Base-by-base conservation (phyloP, 2,888 invertebrate genomes). In the Stomorhina lunata region DNA sequence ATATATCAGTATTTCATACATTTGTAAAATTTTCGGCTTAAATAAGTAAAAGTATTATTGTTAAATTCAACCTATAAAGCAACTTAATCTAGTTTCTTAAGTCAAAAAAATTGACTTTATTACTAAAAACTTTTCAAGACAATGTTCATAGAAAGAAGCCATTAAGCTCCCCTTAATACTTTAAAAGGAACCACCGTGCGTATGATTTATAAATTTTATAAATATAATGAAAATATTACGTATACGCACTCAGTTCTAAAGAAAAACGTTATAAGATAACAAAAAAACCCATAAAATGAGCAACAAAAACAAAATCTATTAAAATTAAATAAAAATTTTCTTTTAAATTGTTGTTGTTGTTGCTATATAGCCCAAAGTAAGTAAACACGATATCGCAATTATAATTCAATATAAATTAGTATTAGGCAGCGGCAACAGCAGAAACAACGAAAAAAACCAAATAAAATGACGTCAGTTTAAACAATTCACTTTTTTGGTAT, bases 401-500 rank as follows among this genome's bases (percentile, higher is more conserved):
- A 43, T 29, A 61, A 55, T 76, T 76, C 57, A 48, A 57, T 22
- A 75, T 65, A 22, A 80, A 32, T 78, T 43, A 40, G 57, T 45
- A n/a, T n/a, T n/a, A n/a, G 50, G 20, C 48, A 32, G 25, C 34
- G n/a, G n/a, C n/a, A n/a, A n/a, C n/a, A n/a, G n/a, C n/a, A n/a
- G n/a, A n/a, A n/a, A n/a, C n/a, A n/a, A n/a, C n/a, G 4, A 12
- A n/a, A 15, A 32, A 63, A 7, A 12, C 10, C 20, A 45, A 9
- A 57, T 68, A 66, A 71, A 68, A 69, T 78, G 78, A 75, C 69
- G 81, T 75, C 78, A 82, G 43, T 50, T 79, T 69, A 15, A 50
- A 66, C 43, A 72, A 61, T 72, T 61, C 50, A 55, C 50, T 37
- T 40, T 50, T 68, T 48, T 40, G 25, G 15, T 77, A 50, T 66